Percentiles rank a stretch among this genome's conserved stretches.
phyloP scores from a whole-genome alignment of 2,113 vertebrate species.

The Malurus cyaneus region DNA sequence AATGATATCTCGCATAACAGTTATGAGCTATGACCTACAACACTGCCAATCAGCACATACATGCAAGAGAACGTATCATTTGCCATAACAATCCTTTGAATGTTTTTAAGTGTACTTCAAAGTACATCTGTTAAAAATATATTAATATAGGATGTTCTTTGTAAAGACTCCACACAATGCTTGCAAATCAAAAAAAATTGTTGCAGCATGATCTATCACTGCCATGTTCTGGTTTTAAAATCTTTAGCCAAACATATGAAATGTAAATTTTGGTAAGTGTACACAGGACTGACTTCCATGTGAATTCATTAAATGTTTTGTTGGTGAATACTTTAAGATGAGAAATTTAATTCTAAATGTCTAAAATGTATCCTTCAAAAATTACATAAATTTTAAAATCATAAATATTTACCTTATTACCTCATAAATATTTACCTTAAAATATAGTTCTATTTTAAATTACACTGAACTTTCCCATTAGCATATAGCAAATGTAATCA shows the following conservation, averaged over 20 bases:
- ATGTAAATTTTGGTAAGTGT: neutral
- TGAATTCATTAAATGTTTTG: neutral
- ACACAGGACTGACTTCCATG: neutral
- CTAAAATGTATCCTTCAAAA: neutral
- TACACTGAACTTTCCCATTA: neutral
- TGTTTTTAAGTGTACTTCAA: neutral
- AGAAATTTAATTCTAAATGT: neutral
- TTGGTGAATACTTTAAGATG: neutral
- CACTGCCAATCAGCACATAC: neutral
- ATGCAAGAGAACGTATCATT: neutral
- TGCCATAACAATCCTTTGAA: neutral
- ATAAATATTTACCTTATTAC: neutral
- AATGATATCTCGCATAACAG: neutral
- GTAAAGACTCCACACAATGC: neutral
- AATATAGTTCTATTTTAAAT: neutral
- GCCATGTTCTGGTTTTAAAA: neutral
- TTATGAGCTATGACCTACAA: neutral
- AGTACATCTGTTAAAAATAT: neutral
- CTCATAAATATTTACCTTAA: neutral
- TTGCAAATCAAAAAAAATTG: neutral
- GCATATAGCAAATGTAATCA: neutral
- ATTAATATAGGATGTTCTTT: neutral
- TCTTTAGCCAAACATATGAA: accelerated
- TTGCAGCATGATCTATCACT: neutral
- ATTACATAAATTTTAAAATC: neutral